Percentiles rank a stretch among this genome's conserved stretches.
phyloP scores from a whole-genome alignment of 2,113 vertebrate species.

The Heterotilapia buettikoferi region DNA sequence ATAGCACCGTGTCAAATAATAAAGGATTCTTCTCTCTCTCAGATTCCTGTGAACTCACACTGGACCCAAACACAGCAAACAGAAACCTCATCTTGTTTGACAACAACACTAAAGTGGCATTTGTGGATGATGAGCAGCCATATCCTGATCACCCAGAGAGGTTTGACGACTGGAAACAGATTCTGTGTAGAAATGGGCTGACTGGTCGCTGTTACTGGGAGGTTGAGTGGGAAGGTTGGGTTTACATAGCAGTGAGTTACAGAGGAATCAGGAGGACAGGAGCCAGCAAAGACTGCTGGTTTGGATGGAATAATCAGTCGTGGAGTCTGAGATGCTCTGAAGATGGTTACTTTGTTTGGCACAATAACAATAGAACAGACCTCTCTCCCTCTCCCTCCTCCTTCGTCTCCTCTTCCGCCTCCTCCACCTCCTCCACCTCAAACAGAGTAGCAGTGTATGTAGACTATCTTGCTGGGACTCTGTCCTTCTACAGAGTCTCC shows the following conservation, averaged over 20 bases:
- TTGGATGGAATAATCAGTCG: neutral
- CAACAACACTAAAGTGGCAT: neutral
- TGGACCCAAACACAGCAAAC: neutral
- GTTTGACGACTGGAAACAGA: neutral
- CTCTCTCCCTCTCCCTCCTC: neutral
- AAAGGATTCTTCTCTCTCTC: neutral
- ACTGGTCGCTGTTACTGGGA: neutral
- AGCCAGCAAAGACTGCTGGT: neutral
- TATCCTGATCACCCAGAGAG: neutral
- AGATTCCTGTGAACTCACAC: neutral
- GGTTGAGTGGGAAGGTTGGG: neutral
- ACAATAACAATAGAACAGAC: neutral
- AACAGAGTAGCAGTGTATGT: neutral
- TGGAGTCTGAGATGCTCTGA: neutral
- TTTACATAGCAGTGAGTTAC: neutral
- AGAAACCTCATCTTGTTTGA: neutral
- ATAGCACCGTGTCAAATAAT: neutral
- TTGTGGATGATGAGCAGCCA: neutral
- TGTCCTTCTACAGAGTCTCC: neutral
- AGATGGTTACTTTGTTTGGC: neutral
- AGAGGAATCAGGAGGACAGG: neutral
- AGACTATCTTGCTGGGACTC: neutral
- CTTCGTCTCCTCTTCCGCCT: neutral
- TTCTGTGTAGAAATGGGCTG: neutral
- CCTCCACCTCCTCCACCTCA: neutral